Base-by-base conservation (phyloP, 2,888 invertebrate species). In the Papilio elwesi region DNA sequence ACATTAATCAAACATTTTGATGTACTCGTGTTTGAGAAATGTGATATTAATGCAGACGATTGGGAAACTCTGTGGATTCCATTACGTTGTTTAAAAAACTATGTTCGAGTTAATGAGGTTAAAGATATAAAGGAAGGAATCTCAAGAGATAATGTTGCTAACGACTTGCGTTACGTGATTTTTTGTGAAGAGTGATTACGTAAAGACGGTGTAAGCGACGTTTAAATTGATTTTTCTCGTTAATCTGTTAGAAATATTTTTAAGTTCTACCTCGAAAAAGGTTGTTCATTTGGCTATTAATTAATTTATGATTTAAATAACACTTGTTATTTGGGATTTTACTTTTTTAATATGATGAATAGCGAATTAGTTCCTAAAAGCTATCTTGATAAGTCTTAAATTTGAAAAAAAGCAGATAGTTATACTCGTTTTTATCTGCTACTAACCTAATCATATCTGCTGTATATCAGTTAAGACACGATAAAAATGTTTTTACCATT, bases 31-130 rank as follows among this genome's bases (percentile, higher is more conserved):
- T 26, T 59, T 73, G 69, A 70, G 70, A 62, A 73, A 73, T 73
- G 47, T n/a, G 62, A 53, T 66, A 73, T 73, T 73, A 73, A 73
- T 66, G 66, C 70, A 73, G 66, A 57, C 66, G 65, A 70, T 73
- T 73, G 73, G 66, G 73, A 73, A 73, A 73, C 66, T 49, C 64
- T 53, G 73, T 59, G 49, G 69, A 49, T 57, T 43, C 73, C 70
- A 70, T 70, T 73, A 70, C 15, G 68, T 72, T 68, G 63, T 73
- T 73, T 73, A 70, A 69, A 68, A 73, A 73, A 70, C 73, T 66
- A 70, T 73, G 73, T 73, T 70, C 51, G 43, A 73, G 73, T 70
- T 73, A 73, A 70, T 73, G 70, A 73, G 66, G 65, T 73, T 73
- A 70, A 59, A 73, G 73, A 73, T 73, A 73, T 70, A 66, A 26